A percentile compares a stretch with the other conserved stretches of the same genome.
These are phyloP conservation scores for Colaptes auratus DNA, from an alignment of 2,113 vertebrate genomes.

Conservation along the genomic window DNA sequence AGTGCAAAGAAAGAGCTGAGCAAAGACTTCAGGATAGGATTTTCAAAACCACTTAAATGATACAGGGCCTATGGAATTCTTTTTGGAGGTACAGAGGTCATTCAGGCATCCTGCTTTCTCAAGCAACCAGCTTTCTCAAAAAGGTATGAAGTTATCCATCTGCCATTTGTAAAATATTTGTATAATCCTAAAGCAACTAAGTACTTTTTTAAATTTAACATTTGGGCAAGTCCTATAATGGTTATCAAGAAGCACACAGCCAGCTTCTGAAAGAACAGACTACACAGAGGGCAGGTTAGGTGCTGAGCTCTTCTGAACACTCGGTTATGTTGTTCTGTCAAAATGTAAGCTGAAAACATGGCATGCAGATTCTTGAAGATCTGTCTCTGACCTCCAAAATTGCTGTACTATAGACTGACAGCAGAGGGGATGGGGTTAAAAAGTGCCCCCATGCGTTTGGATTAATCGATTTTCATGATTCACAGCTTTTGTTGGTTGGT, in stretches of 20 bases:
- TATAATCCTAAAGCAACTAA: not conserved
- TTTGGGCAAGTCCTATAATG: not conserved
- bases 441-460: no score
- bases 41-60: not conserved
- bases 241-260: not conserved
- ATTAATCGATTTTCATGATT: not conserved
- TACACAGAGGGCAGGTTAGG: not conserved
- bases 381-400: not conserved
- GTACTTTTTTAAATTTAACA: not conserved
- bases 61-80: not conserved
- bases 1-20: not conserved
- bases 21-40: not conserved
- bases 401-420: not conserved
- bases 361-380: not conserved
- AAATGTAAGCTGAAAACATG: not conserved
- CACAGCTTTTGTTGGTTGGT: not conserved
- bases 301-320: not conserved
- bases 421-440: not conserved
- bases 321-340: not conserved
- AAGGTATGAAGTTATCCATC: not conserved
- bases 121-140: not conserved
- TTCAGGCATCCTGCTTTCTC: not conserved
- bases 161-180: not conserved
- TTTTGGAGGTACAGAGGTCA: not conserved
- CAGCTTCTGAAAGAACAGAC: not conserved